Percentiles rank a stretch among this genome's conserved stretches.
Evolutionary conservation across 2,888 invertebrate species (phyloP).

Genomic region (Aethes cnicana): DNA sequence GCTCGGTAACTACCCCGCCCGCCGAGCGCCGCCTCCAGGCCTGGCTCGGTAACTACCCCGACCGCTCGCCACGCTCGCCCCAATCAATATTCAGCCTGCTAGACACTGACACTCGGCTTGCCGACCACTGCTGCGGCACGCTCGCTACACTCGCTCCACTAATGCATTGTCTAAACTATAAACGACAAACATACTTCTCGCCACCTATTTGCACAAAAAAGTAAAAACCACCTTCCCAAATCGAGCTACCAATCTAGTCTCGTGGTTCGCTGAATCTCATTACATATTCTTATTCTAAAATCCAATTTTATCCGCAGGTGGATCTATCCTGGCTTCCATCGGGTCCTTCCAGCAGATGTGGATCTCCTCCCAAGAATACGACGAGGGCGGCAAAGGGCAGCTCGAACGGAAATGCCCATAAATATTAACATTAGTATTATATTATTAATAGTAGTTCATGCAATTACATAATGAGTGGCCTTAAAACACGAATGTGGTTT

Average conservation of each 20-base stretch:
- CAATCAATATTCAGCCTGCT: not conserved
- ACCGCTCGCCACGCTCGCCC: not conserved
- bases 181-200: too few species aligned
- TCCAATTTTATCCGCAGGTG: too few species aligned
- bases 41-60: not conserved
- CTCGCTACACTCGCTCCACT: too few species aligned
- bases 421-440: not conserved
- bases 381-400: constrained; percentile 97
- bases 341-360: constrained; percentile 99
- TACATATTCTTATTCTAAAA: constrained; percentile 25
- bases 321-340: constrained; percentile 98
- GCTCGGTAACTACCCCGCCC: constrained; percentile 93
- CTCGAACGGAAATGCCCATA: constrained; percentile 97
- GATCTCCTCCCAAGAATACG: constrained; percentile 99
- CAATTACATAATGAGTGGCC: too few species aligned
- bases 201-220: too few species aligned
- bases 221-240: too few species aligned
- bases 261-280: not conserved
- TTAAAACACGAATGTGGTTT: too few species aligned
- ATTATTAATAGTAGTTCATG: too few species aligned
- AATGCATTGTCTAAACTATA: too few species aligned
- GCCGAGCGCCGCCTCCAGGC: constrained; percentile 93
- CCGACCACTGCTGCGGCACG: too few species aligned
- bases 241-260: too few species aligned
- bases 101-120: too few species aligned